These are phyloP conservation scores for Anthopleura xanthogrammica DNA, from an alignment of 92 coral and sea anemone genomes.

Conservation along the genomic window DNA sequence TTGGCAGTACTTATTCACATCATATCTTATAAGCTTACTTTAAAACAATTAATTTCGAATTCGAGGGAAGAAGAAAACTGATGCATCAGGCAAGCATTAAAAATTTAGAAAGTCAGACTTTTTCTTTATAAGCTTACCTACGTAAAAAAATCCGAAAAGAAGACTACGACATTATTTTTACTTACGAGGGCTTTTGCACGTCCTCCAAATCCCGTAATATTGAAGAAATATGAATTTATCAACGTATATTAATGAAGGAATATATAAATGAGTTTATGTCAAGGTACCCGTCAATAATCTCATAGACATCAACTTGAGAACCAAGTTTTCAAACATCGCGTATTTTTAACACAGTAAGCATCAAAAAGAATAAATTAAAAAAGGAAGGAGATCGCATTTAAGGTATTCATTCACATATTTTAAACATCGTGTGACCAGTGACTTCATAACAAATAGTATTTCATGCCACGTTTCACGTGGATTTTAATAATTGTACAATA, in stretches of 20 bases:
- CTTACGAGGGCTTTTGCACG: neutral
- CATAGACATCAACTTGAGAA: too few relatives aligned
- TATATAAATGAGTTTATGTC: too few relatives aligned
- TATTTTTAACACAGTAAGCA: too few relatives aligned
- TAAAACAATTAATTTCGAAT: neutral
- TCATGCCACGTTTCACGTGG: slow-evolving; percentile 9
- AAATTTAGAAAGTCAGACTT: neutral
- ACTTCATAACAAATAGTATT: neutral
- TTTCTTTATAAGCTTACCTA: too few relatives aligned
- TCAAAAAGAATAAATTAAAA: neutral
- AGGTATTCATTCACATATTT: neutral
- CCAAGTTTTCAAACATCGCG: too few relatives aligned
- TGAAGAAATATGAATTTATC: too few relatives aligned
- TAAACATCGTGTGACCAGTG: neutral
- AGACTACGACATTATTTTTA: neutral
- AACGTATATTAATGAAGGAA: too few relatives aligned
- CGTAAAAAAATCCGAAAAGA: neutral
- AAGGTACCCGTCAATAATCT: too few relatives aligned
- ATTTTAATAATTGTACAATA: neutral
- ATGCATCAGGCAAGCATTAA: neutral
- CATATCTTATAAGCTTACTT: too few relatives aligned
- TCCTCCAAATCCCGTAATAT: neutral
- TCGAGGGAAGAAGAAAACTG: neutral
- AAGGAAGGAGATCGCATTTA: neutral
- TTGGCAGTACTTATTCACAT: too few relatives aligned